Percentiles rank a stretch among this genome's conserved stretches.
Evolutionary conservation across 2,797 vertebrate species (phyloP).

Genomic region (Sparidentex hasta): DNA sequence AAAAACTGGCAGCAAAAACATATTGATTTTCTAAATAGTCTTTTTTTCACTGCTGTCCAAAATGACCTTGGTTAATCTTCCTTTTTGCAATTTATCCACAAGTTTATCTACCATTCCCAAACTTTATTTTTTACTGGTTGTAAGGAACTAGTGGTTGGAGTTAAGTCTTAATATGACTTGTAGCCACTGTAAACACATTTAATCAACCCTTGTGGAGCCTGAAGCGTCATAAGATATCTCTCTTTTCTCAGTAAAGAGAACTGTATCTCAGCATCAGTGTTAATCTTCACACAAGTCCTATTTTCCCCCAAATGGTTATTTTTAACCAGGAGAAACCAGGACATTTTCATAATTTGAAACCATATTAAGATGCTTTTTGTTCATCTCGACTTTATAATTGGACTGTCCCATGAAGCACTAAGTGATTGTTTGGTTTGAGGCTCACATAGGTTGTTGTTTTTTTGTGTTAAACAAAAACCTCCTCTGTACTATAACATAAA

Average conservation of each 20-base stretch:
- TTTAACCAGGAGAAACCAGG: neutral
- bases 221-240: neutral
- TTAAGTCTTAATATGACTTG: neutral
- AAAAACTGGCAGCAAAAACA: neutral
- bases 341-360: neutral
- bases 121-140: neutral
- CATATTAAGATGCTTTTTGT: neutral
- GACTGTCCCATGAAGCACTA: neutral
- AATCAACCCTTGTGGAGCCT: neutral
- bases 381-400: slow-evolving; percentile 10
- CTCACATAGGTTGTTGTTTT: neutral
- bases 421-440: neutral
- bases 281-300: neutral
- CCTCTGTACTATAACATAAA: neutral
- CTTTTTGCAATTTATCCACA: neutral
- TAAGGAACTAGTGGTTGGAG: neutral
- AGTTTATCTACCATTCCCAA: neutral
- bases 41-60: neutral
- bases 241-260: neutral
- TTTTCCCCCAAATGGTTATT: neutral
- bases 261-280: neutral
- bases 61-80: neutral
- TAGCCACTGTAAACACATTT: neutral
- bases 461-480: neutral
- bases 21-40: too few species aligned